phyloP scores from a whole-genome alignment of 2,797 vertebrate species.

The Spinus pinus region DNA sequence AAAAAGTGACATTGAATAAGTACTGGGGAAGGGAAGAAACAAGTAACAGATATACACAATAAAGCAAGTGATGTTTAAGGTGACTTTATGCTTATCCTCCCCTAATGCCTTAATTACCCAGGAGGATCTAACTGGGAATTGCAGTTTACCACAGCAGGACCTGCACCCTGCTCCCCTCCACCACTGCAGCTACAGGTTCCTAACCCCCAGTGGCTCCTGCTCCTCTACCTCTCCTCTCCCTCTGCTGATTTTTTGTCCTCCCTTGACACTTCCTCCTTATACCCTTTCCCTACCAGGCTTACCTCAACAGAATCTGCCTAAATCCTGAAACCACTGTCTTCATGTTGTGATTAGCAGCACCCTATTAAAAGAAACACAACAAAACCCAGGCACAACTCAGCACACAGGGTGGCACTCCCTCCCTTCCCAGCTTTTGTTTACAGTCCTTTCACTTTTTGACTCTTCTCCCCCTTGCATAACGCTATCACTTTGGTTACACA shows the following conservation, averaged over 20 bases:
- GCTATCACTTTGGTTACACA: constrained; percentile 1
- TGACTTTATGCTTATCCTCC: not conserved
- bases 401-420: not conserved
- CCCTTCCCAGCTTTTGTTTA: not conserved
- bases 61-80: not conserved
- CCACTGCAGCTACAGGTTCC: not conserved
- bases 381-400: not conserved
- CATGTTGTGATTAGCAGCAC: not conserved
- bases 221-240: not conserved
- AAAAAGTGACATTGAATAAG: not conserved
- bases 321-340: not conserved
- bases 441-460: constrained; percentile 7
- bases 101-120: not conserved
- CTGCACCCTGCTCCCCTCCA: not conserved
- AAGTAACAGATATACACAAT: not conserved
- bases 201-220: not conserved
- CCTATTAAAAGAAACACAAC: not conserved
- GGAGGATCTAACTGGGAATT: not conserved
- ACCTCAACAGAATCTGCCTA: not conserved
- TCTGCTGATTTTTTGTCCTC: not conserved
- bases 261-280: rapidly evolving
- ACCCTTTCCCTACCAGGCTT: not conserved
- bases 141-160: not conserved
- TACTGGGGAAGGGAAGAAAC: not conserved
- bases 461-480: not conserved